A percentile compares a stretch with the other conserved stretches of the same genome.
phyloP scores from a whole-genome alignment of 1,140 invertebrate genomes.

The Danaus plexippus region DNA sequence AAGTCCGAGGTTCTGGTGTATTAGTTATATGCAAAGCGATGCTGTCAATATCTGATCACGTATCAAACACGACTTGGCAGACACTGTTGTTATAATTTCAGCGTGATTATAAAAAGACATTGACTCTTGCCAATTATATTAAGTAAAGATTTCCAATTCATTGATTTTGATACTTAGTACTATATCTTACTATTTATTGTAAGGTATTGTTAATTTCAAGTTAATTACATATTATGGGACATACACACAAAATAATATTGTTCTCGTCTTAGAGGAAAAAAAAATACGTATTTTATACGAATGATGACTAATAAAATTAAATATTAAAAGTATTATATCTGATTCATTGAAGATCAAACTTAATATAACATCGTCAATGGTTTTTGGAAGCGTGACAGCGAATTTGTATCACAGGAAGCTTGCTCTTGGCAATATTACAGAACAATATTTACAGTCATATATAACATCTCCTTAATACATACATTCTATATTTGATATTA shows the following conservation, averaged over 20 bases:
- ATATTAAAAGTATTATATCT: neutral
- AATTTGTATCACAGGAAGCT: conserved; percentile 30
- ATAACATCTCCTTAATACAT: neutral
- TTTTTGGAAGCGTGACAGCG: conserved; percentile 31
- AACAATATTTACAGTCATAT: conserved; percentile 20
- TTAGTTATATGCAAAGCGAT: conserved; percentile 35
- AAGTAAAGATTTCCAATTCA: conserved; percentile 22
- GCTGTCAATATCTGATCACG: conserved; percentile 26
- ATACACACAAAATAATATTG: neutral
- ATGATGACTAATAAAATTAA: neutral
- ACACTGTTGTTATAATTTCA: conserved; percentile 55
- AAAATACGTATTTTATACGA: conserved; percentile 1
- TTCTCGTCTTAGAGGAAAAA: neutral
- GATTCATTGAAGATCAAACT: conserved; percentile 18
- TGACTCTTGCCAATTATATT: conserved; percentile 58
- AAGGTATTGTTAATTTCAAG: too few species aligned
- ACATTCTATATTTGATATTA: too few species aligned
- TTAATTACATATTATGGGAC: too few species aligned
- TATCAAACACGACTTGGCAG: conserved; percentile 61
- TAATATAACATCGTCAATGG: conserved; percentile 17
- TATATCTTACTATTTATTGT: too few species aligned
- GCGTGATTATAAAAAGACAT: conserved; percentile 48
- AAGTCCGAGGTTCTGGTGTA: conserved; percentile 40
- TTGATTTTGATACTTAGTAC: too few species aligned
- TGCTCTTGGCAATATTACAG: conserved; percentile 23